Conservation (phyloP, 2,113 vertebrate genomes). For the Anolis carolinensis region DNA sequence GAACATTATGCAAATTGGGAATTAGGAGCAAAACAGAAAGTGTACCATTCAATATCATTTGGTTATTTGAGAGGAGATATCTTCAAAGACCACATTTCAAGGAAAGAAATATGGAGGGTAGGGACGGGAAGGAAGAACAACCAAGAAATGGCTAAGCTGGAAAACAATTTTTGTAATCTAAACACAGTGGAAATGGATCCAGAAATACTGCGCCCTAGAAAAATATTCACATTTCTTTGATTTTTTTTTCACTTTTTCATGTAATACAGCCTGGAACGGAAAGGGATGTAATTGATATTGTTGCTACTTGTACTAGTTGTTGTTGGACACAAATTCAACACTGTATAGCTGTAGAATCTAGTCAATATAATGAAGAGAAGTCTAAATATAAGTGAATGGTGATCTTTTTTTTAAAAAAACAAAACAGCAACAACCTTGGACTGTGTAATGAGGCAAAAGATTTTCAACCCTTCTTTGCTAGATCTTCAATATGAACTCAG, state of each 20-base stretch:
- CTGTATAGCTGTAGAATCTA: too few relatives aligned
- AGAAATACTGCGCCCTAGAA: too few relatives aligned
- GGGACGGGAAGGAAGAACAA: background rate
- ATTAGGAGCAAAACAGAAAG: slow-evolving; percentile 44
- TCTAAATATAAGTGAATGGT: background rate
- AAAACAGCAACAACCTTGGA: background rate
- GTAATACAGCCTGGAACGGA: too few relatives aligned
- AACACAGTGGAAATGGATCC: background rate
- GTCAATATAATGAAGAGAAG: too few relatives aligned
- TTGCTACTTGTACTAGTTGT: too few relatives aligned
- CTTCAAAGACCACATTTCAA: slow-evolving; percentile 37
- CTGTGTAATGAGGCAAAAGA: background rate
- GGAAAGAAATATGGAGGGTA: slow-evolving; percentile 5
- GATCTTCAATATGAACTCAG: slow-evolving; percentile 17
- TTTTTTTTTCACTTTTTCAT: too few relatives aligned
- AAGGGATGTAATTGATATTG: too few relatives aligned
- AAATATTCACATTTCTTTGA: too few relatives aligned
- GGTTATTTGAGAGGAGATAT: slow-evolving; percentile 7
- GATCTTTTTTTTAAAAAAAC: too few relatives aligned
- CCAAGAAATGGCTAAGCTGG: slow-evolving; percentile 26
- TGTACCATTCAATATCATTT: slow-evolving; percentile 36
- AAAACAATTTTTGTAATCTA: slow-evolving; percentile 2
- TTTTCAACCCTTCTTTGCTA: background rate
- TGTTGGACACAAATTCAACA: too few relatives aligned
- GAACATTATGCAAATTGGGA: slow-evolving; percentile 57